Conservation (phyloP, 2,113 vertebrate species). For the Phoxinus phoxinus region DNA sequence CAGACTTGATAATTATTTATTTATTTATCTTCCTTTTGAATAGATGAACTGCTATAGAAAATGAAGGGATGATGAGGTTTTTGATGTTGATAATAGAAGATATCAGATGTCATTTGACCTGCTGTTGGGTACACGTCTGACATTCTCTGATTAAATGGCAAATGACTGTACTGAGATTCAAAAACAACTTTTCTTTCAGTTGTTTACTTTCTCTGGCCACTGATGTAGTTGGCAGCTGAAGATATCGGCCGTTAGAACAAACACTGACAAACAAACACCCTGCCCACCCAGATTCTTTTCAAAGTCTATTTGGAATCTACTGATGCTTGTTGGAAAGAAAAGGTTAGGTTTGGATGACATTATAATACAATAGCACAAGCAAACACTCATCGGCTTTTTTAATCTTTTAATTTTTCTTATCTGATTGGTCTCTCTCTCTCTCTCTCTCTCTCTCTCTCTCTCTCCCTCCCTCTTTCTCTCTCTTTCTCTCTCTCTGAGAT, state of each 20-base stretch:
- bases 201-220: constrained; percentile 31
- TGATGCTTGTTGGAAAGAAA: constrained; percentile 10
- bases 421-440: not conserved
- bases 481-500: not conserved
- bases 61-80: not conserved
- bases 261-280: not conserved
- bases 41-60: not conserved
- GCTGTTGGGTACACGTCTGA: not conserved
- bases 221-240: constrained; percentile 20
- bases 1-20: not conserved
- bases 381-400: constrained; percentile 25
- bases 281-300: constrained; percentile 2
- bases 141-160: constrained; percentile 29
- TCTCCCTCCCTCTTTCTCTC: not conserved
- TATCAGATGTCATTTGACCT: constrained; percentile 5
- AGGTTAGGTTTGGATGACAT: not conserved
- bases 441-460: not conserved
- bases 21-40: not conserved
- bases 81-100: not conserved
- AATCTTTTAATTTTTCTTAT: constrained; percentile 21
- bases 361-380: constrained; percentile 16
- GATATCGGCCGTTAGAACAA: constrained; percentile 1
- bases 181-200: constrained; percentile 15
- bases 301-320: not conserved
- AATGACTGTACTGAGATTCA: constrained; percentile 21